Evolutionary conservation across 2,888 invertebrate species (phyloP), one percentile per base, ranked within the genome.

Genomic region (Eretmocerus hayati): DNA sequence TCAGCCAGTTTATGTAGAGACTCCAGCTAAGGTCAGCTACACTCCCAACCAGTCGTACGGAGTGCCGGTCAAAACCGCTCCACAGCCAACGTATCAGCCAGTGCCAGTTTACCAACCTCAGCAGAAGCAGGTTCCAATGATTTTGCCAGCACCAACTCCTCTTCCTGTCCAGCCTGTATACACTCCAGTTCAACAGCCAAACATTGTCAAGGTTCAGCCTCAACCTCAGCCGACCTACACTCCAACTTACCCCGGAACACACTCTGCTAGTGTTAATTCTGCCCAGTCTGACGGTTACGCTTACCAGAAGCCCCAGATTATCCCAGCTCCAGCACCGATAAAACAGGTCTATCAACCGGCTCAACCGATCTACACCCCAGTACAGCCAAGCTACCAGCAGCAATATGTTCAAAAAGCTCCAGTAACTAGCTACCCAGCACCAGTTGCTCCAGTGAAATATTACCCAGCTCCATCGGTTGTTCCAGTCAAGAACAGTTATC

Each of bases 261-360:
- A n/a, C n/a, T n/a, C n/a, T n/a, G n/a, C n/a, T n/a, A n/a, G n/a
- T n/a, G n/a, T n/a, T n/a, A n/a, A n/a, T n/a, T n/a, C n/a, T n/a
- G n/a, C n/a, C n/a, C n/a, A n/a, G n/a, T n/a, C n/a, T n/a, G n/a
- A n/a, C n/a, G n/a, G n/a, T n/a, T n/a, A n/a, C n/a, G 4, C 33
- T 33, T n/a, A n/a, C n/a, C n/a, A n/a, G n/a, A n/a, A n/a, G n/a
- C n/a, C n/a, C n/a, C n/a, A 36, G 20, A 18, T 18, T 6, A 37
- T 39, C 9, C 35, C 50, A 16, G 44, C 41, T 21, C 19, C 49
- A 26, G 46, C 35, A 19, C 42, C 42, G 31, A 35, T 37, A 13
- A 26, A 26, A 36, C 31, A 41, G 13, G 18, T 13, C 20, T 41
- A 30, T 21, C 20, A 6, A 4, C 33, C 20, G 9, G 33, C 15